Conservation (phyloP, 2,797 vertebrate genomes). For the Bradypodion ventrale region DNA sequence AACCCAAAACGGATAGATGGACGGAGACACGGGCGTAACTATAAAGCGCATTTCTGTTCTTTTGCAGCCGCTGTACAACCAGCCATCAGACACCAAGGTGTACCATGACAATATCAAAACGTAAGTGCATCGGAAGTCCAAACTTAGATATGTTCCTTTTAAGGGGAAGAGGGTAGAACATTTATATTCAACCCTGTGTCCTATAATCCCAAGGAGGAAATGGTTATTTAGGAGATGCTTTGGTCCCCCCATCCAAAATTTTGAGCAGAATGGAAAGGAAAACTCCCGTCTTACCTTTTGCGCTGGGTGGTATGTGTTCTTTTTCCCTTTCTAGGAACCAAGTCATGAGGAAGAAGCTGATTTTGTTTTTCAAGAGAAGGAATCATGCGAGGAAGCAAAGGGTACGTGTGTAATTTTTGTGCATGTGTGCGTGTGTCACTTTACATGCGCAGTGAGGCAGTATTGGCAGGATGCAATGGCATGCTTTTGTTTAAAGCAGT, state of each 20-base stretch:
- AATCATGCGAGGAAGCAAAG: constrained; percentile 98
- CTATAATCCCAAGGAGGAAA: too few relatives aligned
- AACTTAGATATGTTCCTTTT: too few relatives aligned
- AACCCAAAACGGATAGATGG: too few relatives aligned
- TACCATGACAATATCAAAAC: constrained; percentile 99
- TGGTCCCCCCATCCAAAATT: too few relatives aligned
- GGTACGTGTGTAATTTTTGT: constrained; percentile 79
- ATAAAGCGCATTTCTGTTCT: neutral
- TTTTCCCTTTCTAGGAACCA: constrained; percentile 86
- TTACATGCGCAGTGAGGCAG: neutral
- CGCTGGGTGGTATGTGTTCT: neutral
- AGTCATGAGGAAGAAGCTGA: constrained; percentile 99
- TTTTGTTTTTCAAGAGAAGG: constrained; percentile 98
- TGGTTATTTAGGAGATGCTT: too few relatives aligned
- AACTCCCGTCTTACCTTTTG: constrained; percentile 1
- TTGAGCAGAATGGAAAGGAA: neutral
- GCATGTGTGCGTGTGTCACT: constrained; percentile 27
- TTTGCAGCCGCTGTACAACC: constrained; percentile 94
- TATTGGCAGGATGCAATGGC: neutral
- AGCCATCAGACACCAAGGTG: constrained; percentile 98
- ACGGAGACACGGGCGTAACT: too few relatives aligned
- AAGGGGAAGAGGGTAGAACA: too few relatives aligned
- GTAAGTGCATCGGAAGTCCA: constrained; percentile 73
- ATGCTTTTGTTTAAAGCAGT: neutral
- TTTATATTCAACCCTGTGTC: too few relatives aligned